Percentiles rank a stretch among this genome's conserved stretches.
Conservation (phyloP, 2,797 vertebrate genomes). For the Falco berigora region DNA sequence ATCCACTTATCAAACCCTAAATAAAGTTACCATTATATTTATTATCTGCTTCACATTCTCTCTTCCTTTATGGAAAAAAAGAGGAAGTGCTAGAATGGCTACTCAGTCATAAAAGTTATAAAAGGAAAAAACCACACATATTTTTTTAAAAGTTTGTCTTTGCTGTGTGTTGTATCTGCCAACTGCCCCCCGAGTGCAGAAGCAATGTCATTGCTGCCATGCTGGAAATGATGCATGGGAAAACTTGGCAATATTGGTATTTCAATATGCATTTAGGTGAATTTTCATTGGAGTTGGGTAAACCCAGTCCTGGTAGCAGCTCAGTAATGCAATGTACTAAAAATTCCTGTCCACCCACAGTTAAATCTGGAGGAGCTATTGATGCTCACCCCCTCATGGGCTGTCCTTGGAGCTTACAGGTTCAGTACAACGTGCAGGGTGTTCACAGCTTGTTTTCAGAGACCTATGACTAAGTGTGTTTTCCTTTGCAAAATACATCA, state of each 20-base stretch:
- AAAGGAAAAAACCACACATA: not conserved
- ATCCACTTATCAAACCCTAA: not conserved
- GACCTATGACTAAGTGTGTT: not conserved
- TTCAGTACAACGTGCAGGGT: not conserved
- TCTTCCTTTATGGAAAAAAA: not conserved
- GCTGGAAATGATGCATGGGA: not conserved
- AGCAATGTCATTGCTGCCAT: not conserved
- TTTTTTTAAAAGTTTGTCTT: not conserved
- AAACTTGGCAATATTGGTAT: not conserved
- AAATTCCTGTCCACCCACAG: not conserved
- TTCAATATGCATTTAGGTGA: not conserved
- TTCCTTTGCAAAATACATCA: not conserved
- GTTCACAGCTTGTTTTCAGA: not conserved
- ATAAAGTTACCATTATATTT: not conserved
- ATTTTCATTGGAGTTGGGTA: not conserved
- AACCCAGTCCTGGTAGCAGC: not conserved
- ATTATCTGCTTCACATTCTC: not conserved
- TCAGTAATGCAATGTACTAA: not conserved
- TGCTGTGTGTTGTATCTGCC: not conserved
- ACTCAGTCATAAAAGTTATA: not conserved
- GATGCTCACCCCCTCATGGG: not conserved
- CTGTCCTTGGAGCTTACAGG: not conserved
- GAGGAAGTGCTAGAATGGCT: not conserved
- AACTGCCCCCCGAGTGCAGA: not conserved
- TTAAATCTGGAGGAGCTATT: not conserved